A percentile compares a stretch with the other conserved stretches of the same genome.
Evolutionary conservation across 1,140 invertebrate species (phyloP).

Genomic region (Cotesia typhae): DNA sequence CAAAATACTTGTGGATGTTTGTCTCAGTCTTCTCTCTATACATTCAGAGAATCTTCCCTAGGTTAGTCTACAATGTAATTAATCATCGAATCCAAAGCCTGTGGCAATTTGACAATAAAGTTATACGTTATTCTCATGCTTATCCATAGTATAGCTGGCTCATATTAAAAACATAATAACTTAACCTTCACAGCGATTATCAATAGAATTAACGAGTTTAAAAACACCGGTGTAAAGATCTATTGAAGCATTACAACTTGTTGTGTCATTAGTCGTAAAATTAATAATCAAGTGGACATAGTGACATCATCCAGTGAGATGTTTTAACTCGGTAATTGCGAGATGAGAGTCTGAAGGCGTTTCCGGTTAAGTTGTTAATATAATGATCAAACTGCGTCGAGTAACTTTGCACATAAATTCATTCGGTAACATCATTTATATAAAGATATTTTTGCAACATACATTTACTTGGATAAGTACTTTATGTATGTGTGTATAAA

Average conservation of each 20-base stretch:
- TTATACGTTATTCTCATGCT: background rate
- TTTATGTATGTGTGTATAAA: too few relatives aligned
- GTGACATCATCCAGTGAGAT: background rate
- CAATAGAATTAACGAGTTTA: too few relatives aligned
- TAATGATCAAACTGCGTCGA: constrained; percentile 25
- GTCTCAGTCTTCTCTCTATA: background rate
- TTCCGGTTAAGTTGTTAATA: constrained; percentile 20
- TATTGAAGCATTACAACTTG: too few relatives aligned
- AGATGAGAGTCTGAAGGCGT: constrained; percentile 23
- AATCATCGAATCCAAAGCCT: constrained; percentile 23
- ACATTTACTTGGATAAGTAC: too few relatives aligned
- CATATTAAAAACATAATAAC: too few relatives aligned
- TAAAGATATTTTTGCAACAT: too few relatives aligned
- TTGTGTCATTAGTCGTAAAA: background rate
- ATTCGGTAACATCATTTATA: too few relatives aligned
- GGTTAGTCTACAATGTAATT: constrained; percentile 1
- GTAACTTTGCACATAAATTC: background rate
- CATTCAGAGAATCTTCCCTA: too few relatives aligned
- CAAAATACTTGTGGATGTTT: constrained; percentile 4
- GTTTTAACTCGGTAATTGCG: constrained; percentile 1
- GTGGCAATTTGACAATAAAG: constrained; percentile 22
- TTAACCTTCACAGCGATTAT: too few relatives aligned
- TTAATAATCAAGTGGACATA: constrained; percentile 4
- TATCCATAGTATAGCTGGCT: background rate
- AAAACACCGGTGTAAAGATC: too few relatives aligned